A percentile compares a stretch with the other conserved stretches of the same genome.
These are phyloP conservation scores for Pollenia angustigena DNA, from an alignment of 2,888 invertebrate species.

Conservation along the genomic window DNA sequence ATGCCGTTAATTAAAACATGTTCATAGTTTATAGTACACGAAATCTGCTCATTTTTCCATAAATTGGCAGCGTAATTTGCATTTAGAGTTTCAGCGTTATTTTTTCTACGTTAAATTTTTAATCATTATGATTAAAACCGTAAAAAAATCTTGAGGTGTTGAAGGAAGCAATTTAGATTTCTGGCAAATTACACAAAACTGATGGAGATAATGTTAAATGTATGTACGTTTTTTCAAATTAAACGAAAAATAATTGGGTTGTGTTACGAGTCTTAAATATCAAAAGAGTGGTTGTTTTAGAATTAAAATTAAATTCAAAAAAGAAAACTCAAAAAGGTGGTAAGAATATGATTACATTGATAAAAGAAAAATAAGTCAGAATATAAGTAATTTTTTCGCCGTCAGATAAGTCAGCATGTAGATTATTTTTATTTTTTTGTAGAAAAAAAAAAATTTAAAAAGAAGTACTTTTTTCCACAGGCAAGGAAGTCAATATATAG, in stretches of 20 bases:
- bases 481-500: no score
- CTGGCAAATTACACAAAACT: conserved; percentile 46
- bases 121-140: conserved; percentile 17
- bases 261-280: not conserved
- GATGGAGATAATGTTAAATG: conserved; percentile 19
- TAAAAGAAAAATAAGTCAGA: not conserved
- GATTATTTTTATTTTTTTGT: no score
- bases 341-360: not conserved
- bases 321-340: not conserved
- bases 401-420: no score
- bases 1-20: conserved; percentile 71
- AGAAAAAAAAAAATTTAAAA: no score
- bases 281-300: not conserved
- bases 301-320: not conserved
- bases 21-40: conserved; percentile 63
- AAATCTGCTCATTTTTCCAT: conserved; percentile 56
- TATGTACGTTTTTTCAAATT: not conserved
- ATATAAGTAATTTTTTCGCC: no score
- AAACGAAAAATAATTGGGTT: conserved; percentile 12
- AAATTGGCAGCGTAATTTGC: conserved; percentile 45
- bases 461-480: no score
- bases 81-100: conserved; percentile 36
- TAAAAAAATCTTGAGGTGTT: conserved; percentile 9
- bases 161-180: conserved; percentile 38
- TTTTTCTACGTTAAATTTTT: conserved; percentile 22